A percentile compares a stretch with the other conserved stretches of the same genome.
These are phyloP conservation scores for Strongylocentrotus purpuratus DNA, from an alignment of 35 echinoderm and acorn worm genomes.

Conservation along the genomic window DNA sequence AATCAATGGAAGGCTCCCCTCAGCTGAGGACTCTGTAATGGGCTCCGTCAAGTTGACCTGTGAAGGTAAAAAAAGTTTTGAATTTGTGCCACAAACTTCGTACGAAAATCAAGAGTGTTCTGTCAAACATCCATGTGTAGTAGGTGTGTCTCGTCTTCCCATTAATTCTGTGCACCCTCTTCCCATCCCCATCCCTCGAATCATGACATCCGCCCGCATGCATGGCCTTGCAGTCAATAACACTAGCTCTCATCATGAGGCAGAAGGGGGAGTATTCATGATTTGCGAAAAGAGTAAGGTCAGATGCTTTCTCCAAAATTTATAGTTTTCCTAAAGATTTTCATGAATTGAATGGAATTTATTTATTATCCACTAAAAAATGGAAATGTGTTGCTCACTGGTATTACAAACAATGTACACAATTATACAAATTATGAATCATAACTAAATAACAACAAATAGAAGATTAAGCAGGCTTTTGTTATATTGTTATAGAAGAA, in stretches of 20 bases:
- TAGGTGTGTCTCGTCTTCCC: background rate
- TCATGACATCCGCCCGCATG: background rate
- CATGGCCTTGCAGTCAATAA: slow-evolving; percentile 9
- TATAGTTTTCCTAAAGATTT: no score
- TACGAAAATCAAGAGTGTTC: slow-evolving; percentile 10
- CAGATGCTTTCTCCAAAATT: no score
- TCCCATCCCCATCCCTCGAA: background rate
- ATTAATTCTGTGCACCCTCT: slow-evolving; percentile 1
- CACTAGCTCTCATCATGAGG: background rate
- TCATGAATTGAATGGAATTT: no score
- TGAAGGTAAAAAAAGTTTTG: slow-evolving; percentile 25
- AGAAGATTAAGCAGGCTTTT: no score
- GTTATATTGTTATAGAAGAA: no score
- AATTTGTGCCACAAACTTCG: background rate
- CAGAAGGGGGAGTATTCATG: background rate
- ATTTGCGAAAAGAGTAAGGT: background rate
- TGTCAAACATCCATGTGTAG: background rate
- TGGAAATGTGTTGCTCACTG: no score
- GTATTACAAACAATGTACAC: no score
- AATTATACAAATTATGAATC: no score
- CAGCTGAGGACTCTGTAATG: background rate
- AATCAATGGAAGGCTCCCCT: background rate
- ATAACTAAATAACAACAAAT: no score
- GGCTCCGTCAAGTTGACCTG: background rate
- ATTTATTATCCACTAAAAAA: no score